phyloP scores from a whole-genome alignment of 2,113 vertebrate species.

The Lepus americanus region DNA sequence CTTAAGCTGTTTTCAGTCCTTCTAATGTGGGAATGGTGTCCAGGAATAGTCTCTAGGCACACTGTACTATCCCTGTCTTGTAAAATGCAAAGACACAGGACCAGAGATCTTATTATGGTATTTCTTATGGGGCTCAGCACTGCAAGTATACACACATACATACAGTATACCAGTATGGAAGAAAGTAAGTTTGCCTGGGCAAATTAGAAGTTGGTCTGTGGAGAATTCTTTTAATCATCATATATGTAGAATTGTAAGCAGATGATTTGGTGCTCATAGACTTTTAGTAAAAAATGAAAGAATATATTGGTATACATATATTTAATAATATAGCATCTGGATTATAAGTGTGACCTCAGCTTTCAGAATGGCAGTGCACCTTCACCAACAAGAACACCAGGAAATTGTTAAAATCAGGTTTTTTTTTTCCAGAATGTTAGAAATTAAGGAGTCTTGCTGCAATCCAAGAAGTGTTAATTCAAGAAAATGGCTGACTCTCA shows the following conservation, averaged over 20 bases:
- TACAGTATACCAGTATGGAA: background rate
- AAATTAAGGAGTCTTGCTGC: background rate
- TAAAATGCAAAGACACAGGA: background rate
- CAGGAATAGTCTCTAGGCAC: background rate
- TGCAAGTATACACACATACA: too few relatives aligned
- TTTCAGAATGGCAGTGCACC: background rate
- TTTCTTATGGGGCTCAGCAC: background rate
- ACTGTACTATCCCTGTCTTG: background rate
- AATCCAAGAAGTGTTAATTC: conserved; percentile 6
- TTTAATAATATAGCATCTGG: background rate
- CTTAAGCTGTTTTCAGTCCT: background rate
- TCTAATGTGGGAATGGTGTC: background rate
- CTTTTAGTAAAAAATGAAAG: background rate
- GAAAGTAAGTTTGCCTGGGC: background rate
- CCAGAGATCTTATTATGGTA: background rate
- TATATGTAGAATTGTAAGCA: background rate
- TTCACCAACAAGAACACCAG: background rate
- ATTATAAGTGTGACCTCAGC: background rate
- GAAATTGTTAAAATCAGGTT: background rate
- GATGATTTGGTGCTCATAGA: background rate
- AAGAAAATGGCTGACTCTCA: conserved; percentile 20
- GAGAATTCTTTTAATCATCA: conserved; percentile 10
- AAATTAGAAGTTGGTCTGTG: background rate
- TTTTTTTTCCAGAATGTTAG: background rate
- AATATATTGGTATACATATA: background rate